A percentile compares a stretch with the other conserved stretches of the same genome.
Evolutionary conservation across 2,888 invertebrate genomes (phyloP).

Genomic region (Fissipunctia ypsillon): DNA sequence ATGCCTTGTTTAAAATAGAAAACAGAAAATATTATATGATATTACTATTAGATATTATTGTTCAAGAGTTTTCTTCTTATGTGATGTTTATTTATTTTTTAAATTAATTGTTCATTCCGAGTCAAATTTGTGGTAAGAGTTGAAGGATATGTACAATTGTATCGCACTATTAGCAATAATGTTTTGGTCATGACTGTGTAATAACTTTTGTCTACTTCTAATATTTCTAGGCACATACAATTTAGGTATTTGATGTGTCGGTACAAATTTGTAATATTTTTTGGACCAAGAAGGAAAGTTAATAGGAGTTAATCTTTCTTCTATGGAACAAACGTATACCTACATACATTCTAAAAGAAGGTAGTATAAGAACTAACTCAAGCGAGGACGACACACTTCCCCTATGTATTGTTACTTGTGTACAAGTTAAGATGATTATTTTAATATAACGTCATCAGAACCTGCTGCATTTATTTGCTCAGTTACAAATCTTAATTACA

Average conservation of each 20-base stretch:
- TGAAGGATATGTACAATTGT: not conserved
- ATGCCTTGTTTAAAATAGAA: conserved; percentile 24
- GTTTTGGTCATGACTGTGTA: not conserved
- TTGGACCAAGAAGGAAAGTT: not conserved
- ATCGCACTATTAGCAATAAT: not conserved
- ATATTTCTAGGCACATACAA: not conserved
- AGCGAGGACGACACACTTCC: not conserved
- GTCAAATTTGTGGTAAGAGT: not conserved
- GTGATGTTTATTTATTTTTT: not conserved
- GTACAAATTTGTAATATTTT: conserved; percentile 1
- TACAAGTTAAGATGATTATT: too few species aligned
- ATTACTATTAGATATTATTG: not conserved
- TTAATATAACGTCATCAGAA: too few species aligned
- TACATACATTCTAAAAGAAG: not conserved
- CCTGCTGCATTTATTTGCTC: too few species aligned
- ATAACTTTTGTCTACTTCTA: not conserved
- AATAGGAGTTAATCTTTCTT: not conserved
- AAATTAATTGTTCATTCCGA: not conserved
- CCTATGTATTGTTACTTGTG: not conserved
- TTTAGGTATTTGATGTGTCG: not conserved
- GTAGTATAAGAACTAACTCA: not conserved
- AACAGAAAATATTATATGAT: not conserved
- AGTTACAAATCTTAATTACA: too few species aligned
- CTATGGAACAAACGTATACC: not conserved
- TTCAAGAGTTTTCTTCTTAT: not conserved